A percentile compares a stretch with the other conserved stretches of the same genome.
Evolutionary conservation across 2,888 invertebrate species (phyloP).

Genomic region (Leptinotarsa peninsularis): DNA sequence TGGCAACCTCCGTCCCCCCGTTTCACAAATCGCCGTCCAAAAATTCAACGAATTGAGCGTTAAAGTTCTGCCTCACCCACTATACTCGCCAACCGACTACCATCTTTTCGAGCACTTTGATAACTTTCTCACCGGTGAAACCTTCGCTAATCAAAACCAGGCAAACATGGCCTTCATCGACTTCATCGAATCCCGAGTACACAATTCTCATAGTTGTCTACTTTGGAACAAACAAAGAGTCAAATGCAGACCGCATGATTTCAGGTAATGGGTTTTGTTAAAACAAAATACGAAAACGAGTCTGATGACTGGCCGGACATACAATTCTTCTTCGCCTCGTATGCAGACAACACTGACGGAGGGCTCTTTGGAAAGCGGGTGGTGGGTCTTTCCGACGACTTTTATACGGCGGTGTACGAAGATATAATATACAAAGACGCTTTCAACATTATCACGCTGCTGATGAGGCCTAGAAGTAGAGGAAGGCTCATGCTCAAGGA

Average conservation of each 20-base stretch:
- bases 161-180: too few relatives aligned
- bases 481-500: constrained; percentile 78
- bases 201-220: too few relatives aligned
- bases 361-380: constrained; percentile 79
- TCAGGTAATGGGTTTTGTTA: constrained; percentile 61
- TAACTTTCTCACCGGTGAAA: too few relatives aligned
- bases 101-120: too few relatives aligned
- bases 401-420: constrained; percentile 78
- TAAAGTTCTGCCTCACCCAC: too few relatives aligned
- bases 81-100: too few relatives aligned
- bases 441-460: constrained; percentile 56
- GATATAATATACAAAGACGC: constrained; percentile 71
- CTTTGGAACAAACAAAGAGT: too few relatives aligned
- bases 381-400: constrained; percentile 75
- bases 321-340: constrained; percentile 79
- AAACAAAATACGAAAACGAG: constrained; percentile 77
- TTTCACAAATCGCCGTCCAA: too few relatives aligned
- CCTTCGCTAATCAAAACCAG: too few relatives aligned
- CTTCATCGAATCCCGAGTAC: too few relatives aligned
- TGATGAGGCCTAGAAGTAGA: constrained; percentile 80
- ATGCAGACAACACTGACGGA: constrained; percentile 83
- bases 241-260: neutral
- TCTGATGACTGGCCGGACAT: constrained; percentile 82
- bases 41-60: too few relatives aligned
- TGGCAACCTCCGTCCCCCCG: too few relatives aligned